Base-by-base conservation (phyloP, 2,888 invertebrate species). In the Thymelicus acteon region DNA sequence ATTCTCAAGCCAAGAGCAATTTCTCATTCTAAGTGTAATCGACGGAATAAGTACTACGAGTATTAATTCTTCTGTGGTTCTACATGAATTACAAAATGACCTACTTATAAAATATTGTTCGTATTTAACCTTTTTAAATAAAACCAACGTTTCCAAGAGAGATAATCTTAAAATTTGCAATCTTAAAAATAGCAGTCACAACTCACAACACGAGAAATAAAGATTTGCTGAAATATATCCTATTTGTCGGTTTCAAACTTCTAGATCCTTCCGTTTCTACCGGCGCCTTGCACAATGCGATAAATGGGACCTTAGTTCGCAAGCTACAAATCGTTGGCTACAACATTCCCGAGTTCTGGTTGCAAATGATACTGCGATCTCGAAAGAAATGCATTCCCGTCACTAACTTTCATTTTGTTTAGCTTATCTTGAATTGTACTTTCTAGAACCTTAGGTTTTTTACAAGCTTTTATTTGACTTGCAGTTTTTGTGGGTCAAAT, bases 281-380 rank as follows among this genome's bases (percentile, higher is more conserved):
- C 19, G 40, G 40, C 40, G 40, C 12, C 13, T 57, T 57, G 54
- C 54, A 44, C 48, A 5, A 12, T 7, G 64, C 54, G 64, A 65
- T 65, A 57, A 65, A 65, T 65, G 40, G 64, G 40, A 65, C 40
- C 54, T n/a, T 57, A 65, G 64, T 65, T 65, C 64, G 40, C 19
- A 57, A 65, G 54, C 39, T 44, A 65, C 64, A 54, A 65, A 57
- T 65, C 44, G 64, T 13, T 54, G 24, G 40, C 37, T 37, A 15
- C 4, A 31, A 62, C 24, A 13, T 47, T 62, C 60, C 44, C 12
- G 47, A 61, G 61, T 61, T 61, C 10, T 31, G 44, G 60, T 60
- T 13, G 62, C 48, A 62, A 62, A 62, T 62, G 62, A 62, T 62
- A 49, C 19, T 13, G 37, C n/a, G 31, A 31, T 62, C 62, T 62